Conservation (phyloP, 2,113 vertebrate species). For the Chaetodon trifascialis region DNA sequence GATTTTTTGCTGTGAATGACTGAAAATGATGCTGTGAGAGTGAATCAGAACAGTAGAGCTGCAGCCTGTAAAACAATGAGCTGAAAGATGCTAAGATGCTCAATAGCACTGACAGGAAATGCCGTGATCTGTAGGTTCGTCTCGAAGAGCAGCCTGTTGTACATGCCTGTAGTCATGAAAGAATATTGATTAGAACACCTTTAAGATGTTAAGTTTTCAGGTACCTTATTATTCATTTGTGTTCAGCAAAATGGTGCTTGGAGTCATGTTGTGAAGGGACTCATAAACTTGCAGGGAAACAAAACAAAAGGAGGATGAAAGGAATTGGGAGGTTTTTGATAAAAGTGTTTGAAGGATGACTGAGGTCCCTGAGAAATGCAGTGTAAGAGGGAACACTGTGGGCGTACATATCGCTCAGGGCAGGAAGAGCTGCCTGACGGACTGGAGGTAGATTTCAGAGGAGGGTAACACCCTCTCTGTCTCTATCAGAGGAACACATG, state of each 20-base stretch:
- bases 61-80: no score
- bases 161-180: no score
- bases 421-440: slow-evolving; percentile 62
- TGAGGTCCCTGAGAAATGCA: slow-evolving; percentile 37
- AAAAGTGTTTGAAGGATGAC: slow-evolving; percentile 30
- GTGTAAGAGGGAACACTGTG: slow-evolving; percentile 4
- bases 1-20: no score
- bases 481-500: slow-evolving; percentile 63
- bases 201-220: no score
- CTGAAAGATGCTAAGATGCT: no score
- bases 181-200: no score
- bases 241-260: background rate
- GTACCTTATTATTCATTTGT: background rate
- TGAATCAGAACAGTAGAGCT: no score
- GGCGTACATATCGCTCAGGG: slow-evolving; percentile 12
- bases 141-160: no score
- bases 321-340: background rate
- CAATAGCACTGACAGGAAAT: no score
- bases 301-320: slow-evolving; percentile 60
- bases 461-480: slow-evolving; percentile 62
- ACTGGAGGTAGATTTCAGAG: slow-evolving; percentile 52
- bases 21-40: no score
- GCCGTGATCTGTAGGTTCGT: no score
- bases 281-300: slow-evolving; percentile 20
- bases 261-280: slow-evolving; percentile 6